A percentile compares a stretch with the other conserved stretches of the same genome.
Conservation (phyloP, 2,113 vertebrate species). For the Polypterus bichir region DNA sequence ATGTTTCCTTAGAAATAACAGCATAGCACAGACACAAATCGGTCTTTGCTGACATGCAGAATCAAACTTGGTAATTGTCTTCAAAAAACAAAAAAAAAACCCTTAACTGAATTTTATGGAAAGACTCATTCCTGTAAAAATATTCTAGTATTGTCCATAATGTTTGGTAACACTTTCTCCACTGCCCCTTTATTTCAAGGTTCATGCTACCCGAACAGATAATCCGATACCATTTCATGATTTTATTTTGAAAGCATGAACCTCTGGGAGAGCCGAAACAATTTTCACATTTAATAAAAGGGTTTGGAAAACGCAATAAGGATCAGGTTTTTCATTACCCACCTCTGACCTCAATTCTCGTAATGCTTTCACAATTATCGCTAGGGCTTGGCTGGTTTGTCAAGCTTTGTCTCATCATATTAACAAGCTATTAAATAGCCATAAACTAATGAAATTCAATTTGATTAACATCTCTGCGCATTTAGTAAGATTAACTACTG, state of each 20-base stretch:
- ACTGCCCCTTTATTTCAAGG: no score
- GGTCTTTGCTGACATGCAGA: no score
- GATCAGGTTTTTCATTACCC: conserved; percentile 15
- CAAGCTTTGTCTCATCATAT: conserved; percentile 32
- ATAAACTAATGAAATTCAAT: conserved; percentile 20
- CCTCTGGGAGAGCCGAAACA: conserved; percentile 1
- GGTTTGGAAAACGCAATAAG: conserved; percentile 15
- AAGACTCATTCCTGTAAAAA: no score
- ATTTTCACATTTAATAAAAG: conserved; percentile 12
- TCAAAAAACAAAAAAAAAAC: no score
- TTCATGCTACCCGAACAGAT: no score
- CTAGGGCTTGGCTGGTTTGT: conserved; percentile 14
- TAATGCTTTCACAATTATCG: conserved; percentile 22
- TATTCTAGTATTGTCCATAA: no score
- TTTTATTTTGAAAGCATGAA: background rate
- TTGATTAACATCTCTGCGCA: conserved; percentile 18
- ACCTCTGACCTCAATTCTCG: conserved; percentile 26
- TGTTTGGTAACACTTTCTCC: no score
- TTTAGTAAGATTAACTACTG: conserved; percentile 4
- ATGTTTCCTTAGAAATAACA: no score
- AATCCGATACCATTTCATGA: background rate
- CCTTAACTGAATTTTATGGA: no score
- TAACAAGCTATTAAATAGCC: conserved; percentile 28
- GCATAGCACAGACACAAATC: no score
- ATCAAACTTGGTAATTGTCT: no score